Percentiles rank a stretch among this genome's conserved stretches.
Conservation (phyloP, 2,797 vertebrate species). For the Tympanoctomys barrerae region DNA sequence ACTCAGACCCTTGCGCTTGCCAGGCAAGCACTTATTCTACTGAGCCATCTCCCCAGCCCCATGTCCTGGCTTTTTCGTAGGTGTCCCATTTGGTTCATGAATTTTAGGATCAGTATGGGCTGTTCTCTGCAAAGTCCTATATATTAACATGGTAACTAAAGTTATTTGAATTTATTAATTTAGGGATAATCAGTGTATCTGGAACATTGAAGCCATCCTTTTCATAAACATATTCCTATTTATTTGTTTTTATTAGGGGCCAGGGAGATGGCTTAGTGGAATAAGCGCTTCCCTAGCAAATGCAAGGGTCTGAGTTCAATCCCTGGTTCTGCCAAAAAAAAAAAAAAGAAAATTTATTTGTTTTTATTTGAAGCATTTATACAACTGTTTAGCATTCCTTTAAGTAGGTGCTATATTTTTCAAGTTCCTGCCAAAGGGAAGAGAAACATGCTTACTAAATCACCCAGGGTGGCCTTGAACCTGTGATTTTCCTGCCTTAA, state of each 20-base stretch:
- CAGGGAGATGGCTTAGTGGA: too few species aligned
- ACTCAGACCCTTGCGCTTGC: too few species aligned
- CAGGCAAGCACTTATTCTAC: too few species aligned
- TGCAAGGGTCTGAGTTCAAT: too few species aligned
- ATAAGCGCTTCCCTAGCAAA: too few species aligned
- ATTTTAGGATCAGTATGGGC: neutral
- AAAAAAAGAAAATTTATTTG: neutral
- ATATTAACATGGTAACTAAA: neutral
- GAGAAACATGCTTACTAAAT: neutral
- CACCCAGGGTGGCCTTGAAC: neutral
- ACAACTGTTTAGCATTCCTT: slow-evolving; percentile 39
- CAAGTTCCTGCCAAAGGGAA: neutral
- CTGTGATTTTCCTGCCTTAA: neutral
- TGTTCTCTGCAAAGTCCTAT: neutral
- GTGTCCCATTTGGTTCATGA: neutral
- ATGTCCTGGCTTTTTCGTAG: slow-evolving; percentile 10
- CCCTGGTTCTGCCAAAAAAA: too few species aligned
- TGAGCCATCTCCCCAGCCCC: too few species aligned
- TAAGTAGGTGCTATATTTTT: neutral
- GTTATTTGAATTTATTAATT: neutral
- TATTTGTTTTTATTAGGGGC: neutral
- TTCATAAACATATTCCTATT: neutral
- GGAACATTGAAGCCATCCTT: neutral
- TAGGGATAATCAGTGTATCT: neutral
- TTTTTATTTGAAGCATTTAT: neutral